Evolutionary conservation across 2,113 vertebrate genomes (phyloP).

Genomic region (Strix aluco): DNA sequence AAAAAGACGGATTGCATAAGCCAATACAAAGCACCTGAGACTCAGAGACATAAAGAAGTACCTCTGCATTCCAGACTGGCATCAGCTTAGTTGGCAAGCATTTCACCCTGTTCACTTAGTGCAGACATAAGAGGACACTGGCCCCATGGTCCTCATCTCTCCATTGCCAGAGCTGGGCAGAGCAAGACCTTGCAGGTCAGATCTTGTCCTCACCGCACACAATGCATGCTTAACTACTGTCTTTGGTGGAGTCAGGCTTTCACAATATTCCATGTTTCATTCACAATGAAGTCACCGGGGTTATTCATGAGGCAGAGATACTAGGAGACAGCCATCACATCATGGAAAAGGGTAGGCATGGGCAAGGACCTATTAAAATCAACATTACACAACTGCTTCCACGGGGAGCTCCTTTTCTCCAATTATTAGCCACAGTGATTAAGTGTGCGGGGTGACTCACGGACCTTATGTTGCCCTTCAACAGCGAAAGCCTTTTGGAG

Average conservation of each 20-base stretch:
- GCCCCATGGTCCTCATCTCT: neutral
- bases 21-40: neutral
- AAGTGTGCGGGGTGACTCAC: neutral
- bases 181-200: neutral
- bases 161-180: neutral
- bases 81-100: neutral
- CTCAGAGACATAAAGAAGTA: neutral
- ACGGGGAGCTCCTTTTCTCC: neutral
- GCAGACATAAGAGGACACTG: neutral
- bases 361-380: neutral
- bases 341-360: neutral
- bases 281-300: neutral
- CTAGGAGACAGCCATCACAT: neutral
- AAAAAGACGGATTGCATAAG: neutral
- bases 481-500: neutral
- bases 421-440: neutral
- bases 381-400: neutral
- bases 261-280: neutral
- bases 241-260: neutral
- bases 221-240: accelerated
- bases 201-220: accelerated
- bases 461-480: neutral
- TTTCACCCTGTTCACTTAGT: neutral
- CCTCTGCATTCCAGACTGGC: accelerated
- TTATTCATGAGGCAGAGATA: neutral